These are phyloP conservation scores for Parnassius glacialis DNA, from an alignment of 2,888 invertebrate species.

Conservation along the genomic window DNA sequence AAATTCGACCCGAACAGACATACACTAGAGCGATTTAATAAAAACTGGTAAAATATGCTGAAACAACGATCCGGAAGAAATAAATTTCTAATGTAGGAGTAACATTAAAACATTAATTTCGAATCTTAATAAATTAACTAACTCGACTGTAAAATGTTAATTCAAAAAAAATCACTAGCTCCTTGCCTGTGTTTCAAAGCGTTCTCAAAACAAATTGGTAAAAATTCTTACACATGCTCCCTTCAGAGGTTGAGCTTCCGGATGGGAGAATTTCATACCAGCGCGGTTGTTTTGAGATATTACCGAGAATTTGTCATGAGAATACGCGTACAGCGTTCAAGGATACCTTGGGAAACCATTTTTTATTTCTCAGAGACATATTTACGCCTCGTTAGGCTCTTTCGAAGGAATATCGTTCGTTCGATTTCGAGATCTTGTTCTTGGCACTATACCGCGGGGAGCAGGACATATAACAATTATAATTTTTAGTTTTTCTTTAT, in stretches of 20 bases:
- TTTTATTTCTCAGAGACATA: conserved; percentile 2
- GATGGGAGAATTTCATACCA: conserved; percentile 42
- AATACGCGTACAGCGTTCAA: conserved; percentile 16
- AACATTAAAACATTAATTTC: no score
- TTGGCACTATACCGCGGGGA: no score
- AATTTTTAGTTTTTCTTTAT: no score
- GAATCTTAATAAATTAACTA: no score
- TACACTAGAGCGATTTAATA: no score
- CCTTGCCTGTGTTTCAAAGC: conserved; percentile 34
- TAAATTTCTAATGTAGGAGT: no score
- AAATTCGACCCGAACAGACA: no score
- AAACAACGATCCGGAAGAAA: no score
- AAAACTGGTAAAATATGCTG: no score
- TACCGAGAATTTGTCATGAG: conserved; percentile 44
- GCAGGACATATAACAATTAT: no score
- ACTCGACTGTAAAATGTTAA: not conserved
- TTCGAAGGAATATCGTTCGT: conserved; percentile 1
- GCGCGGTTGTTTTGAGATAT: conserved; percentile 46
- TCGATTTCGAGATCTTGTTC: not conserved
- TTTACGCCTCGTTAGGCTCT: conserved; percentile 16
- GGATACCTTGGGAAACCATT: conserved; percentile 8
- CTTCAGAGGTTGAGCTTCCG: conserved; percentile 42
- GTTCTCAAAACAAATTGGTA: conserved; percentile 57
- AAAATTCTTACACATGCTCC: conserved; percentile 61
- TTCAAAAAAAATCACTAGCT: conserved; percentile 15